Base-by-base conservation (phyloP, 1,140 invertebrate species). In the Aethina tumida region DNA sequence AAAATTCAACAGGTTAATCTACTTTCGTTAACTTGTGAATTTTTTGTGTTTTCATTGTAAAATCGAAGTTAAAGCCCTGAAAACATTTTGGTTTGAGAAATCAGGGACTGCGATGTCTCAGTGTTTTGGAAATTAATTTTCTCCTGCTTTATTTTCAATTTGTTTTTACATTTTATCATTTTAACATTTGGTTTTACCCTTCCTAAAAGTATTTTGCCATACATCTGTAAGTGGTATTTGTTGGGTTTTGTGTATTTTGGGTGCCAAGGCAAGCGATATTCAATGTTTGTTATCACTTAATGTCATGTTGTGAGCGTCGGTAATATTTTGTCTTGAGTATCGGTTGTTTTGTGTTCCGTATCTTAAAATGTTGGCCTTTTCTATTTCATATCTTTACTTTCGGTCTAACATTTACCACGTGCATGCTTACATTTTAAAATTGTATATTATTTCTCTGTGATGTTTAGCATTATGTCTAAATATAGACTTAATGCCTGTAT, bases 291-390 rank as follows among this genome's bases (percentile, higher is more conserved):
- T 35, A 22, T 19, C 2, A 4, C 26, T 31, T 16, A 9, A 10
- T 22, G 10, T 32, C 13, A 24, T 12, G 16, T 14, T 28, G 5
- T n/a, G 5, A 4, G 5, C 26, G 10, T 10, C 26, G n/a, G 26
- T n/a, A 20, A 16, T 19, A 18, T 32, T 36, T 3, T n/a, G 8
- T 36, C 22, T 38, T 15, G 40, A 35, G 15, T 52, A 53, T 52
- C 41, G 47, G 45, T 51, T 42, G 47, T 47, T 45, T 49, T 27
- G 35, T 32, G 33, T 47, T 16, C 44, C 35, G 32, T 49, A 40
- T 19, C n/a, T 51, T 49, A 46, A 44, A 56, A 47, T 58, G 56
- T 59, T 61, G 57, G 59, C 59, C 59, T 61, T n/a, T n/a, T 61
- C 59, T 59, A 58, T 58, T 52, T 59, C 52, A 60, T 52, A 49